Conservation (phyloP, 2,797 vertebrate genomes). For the Liparis tanakae region DNA sequence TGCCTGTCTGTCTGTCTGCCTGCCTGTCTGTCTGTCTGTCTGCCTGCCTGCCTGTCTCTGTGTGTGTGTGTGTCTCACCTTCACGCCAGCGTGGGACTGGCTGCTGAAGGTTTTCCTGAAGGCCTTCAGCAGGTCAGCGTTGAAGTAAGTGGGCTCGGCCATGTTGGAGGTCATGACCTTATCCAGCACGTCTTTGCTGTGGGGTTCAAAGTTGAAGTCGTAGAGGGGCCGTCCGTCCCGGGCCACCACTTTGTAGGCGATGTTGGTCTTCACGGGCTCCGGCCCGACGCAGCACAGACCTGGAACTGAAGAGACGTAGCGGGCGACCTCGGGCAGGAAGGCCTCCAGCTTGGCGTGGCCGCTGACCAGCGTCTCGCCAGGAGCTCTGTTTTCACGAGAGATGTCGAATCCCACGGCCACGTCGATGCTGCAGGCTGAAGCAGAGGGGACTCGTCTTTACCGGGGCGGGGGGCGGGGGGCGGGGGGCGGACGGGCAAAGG, state of each 20-base stretch:
- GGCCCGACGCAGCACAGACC: constrained; percentile 80
- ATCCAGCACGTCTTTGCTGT: constrained; percentile 69
- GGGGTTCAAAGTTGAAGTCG: constrained; percentile 82
- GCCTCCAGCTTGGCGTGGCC: constrained; percentile 76
- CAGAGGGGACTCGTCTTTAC: neutral
- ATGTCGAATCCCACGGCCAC: constrained; percentile 88
- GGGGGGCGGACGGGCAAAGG: neutral
- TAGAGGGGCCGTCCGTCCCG: constrained; percentile 58
- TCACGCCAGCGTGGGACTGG: constrained; percentile 78
- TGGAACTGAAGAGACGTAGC: constrained; percentile 70
- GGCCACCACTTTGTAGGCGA: constrained; percentile 76
- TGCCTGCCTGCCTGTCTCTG: no score
- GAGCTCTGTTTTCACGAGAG: constrained; percentile 54
- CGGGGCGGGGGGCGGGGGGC: neutral
- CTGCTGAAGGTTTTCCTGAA: constrained; percentile 77
- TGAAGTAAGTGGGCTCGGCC: constrained; percentile 75
- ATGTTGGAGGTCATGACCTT: constrained; percentile 79
- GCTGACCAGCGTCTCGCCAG: constrained; percentile 52
- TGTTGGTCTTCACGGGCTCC: constrained; percentile 58
- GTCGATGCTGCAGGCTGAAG: constrained; percentile 84
- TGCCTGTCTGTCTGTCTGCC: no score
- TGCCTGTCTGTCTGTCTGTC: no score
- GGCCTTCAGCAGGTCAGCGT: constrained; percentile 78
- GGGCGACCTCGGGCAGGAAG: constrained; percentile 81
- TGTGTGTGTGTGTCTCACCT: constrained; percentile 79